Percentiles rank a stretch among this genome's conserved stretches.
Evolutionary conservation across 2,113 vertebrate species (phyloP).

Genomic region (Ochotona curzoniae): DNA sequence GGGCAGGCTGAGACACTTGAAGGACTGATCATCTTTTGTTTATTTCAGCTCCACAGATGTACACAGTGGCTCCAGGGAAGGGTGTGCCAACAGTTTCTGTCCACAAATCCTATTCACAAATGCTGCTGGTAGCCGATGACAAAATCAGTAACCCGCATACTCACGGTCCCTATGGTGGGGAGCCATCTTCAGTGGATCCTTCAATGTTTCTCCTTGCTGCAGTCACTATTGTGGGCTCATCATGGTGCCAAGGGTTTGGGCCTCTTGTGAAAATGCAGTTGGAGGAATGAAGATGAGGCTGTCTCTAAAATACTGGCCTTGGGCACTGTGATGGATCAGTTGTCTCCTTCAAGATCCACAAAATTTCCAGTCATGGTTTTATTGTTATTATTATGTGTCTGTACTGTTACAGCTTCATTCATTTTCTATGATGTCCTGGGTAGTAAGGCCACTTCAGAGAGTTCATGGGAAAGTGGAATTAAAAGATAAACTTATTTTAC

Average conservation of each 20-base stretch:
- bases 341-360: not conserved
- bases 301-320: not conserved
- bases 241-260: not conserved
- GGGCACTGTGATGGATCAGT: not conserved
- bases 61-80: not conserved
- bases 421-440: not conserved
- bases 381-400: not conserved
- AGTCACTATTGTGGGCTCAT: not conserved
- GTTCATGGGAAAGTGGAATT: too few relatives aligned
- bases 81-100: not conserved
- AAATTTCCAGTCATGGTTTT: not conserved
- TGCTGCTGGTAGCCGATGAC: not conserved
- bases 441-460: too few relatives aligned
- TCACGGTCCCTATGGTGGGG: not conserved
- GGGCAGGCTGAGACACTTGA: not conserved
- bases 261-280: not conserved
- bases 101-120: not conserved
- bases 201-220: not conserved
- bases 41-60: conserved; percentile 32
- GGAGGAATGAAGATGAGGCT: not conserved
- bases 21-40: not conserved
- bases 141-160: not conserved
- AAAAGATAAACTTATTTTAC: too few relatives aligned
- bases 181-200: fast-evolving
- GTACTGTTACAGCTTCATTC: not conserved